Evolutionary conservation across 2,888 invertebrate species (phyloP), one percentile per base, ranked within the genome.

Genomic region (Taphrorychus bicolor): DNA sequence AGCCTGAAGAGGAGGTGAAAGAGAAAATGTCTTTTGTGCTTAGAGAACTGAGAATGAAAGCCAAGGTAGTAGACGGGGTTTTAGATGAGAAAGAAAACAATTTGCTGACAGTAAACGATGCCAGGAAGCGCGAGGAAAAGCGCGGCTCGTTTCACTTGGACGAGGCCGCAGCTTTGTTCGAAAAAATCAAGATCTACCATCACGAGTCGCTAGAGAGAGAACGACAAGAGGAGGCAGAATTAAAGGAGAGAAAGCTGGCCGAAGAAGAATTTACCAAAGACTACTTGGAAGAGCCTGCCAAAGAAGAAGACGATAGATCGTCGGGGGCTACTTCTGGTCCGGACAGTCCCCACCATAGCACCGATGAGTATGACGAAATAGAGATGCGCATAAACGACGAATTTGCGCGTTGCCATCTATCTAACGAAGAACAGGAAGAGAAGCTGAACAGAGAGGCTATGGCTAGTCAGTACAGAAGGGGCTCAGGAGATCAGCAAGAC

Each of bases 321-420:
- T 94, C 94, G 0, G 94, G 94, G 1, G 93, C 92, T 76, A 95
- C 95, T 11, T 94, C 94, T 5, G 95, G 95, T 0, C 95, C 95
- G 0, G 94, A 95, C 75, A 93, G 92, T 79, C 94, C 94, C 2
- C 89, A 89, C 4, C 84, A 88, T 71, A 92, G 91, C 75, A 89
- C 89, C 66, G 90, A 91, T 71, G 91, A 91, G 74, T 83, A 86
- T 52, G 90, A 91, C 69, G 89, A 89, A 65, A 87, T 88, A 49
- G 89, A 88, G 67, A 84, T 87, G 68, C 84, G 85, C 72, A 70
- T 76, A 5, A 75, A 76, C 56, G 84, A 86, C 21, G 85, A 85
- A 45, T 79, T 80, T 58, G 78, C 79, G 4, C 67, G 76, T 9
- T 79, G 79, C 66, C 77, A 76, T 49, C 79, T 84, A 17, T 82